These are phyloP conservation scores for Musca domestica DNA, from an alignment of 1,140 invertebrate genomes.

Conservation along the genomic window DNA sequence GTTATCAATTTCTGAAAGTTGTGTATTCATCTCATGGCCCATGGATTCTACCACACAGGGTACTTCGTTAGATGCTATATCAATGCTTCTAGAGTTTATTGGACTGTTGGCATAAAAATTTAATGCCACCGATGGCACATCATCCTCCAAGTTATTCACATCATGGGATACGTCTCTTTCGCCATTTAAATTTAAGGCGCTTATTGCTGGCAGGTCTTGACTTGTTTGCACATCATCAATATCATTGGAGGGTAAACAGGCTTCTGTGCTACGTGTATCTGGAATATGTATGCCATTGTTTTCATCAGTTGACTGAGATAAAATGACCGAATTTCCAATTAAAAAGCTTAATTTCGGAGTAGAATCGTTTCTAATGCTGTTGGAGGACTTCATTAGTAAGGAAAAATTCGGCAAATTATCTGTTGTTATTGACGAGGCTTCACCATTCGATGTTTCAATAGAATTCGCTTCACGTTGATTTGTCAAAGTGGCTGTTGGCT, in stretches of 20 bases:
- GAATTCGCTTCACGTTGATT: not conserved
- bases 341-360: constrained; percentile 6
- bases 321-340: not conserved
- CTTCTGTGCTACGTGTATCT: not conserved
- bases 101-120: not conserved
- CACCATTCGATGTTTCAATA: not conserved
- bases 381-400: not conserved
- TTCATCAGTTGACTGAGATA: too few species aligned
- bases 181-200: constrained; percentile 42
- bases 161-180: not conserved
- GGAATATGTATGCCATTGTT: too few species aligned
- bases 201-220: constrained; percentile 40
- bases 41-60: not conserved
- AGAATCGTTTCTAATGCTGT: not conserved
- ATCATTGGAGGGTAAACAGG: not conserved
- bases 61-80: too few species aligned
- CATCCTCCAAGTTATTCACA: not conserved
- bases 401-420: not conserved
- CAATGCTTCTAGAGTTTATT: too few species aligned
- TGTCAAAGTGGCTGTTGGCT: not conserved
- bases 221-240: constrained; percentile 13
- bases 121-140: constrained; percentile 1
- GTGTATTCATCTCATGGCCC: not conserved
- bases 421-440: not conserved
- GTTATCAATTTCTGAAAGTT: not conserved